Base-by-base conservation (phyloP, 2,888 invertebrate species). In the Drosophila lacicola region DNA sequence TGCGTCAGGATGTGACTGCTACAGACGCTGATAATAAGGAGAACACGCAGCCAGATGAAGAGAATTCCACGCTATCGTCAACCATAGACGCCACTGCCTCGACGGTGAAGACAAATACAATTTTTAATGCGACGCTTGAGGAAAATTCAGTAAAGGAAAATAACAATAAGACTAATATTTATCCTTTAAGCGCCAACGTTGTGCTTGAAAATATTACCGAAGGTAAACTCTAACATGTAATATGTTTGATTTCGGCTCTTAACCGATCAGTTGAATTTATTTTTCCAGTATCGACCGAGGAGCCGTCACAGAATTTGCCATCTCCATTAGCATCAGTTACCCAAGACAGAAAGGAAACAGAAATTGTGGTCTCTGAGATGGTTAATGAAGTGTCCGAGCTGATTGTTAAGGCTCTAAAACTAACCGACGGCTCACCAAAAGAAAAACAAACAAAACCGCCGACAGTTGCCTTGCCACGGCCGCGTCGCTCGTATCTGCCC, bases 301-400 rank as follows among this genome's bases (percentile, higher is more conserved):
- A 70, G 0, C 41, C 63, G 0, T 64, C 78, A n/a, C 29, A 74
- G 10, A 6, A 36, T 6, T 25, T 45, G 2, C 29, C 62, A 5
- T 58, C 49, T 36, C 17, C 50, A 47, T 19, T 39, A n/a, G 21
- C 10, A 10, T 34, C 9, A 39, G 34, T 21, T n/a, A 9, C 17
- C 1, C 29, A 41, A 9, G 49, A 55, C 0, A 51, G 54, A 5
- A 39, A 54, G 4, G 33, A 53, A 4, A 4, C 50, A 2, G 41
- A 60, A 6, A n/a, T 45, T 33, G 61, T 10, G 1, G 79, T 70
- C 8, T 14, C 36, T 6, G 62, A 75, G 5, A 73, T 76, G 36
- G 85, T 78, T 1, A 68, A 71, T 0, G 90, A 91, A 55, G 87
- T 91, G 8, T 86, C 89, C 0, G 68, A 89, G 17, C 55, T 91